A percentile compares a stretch with the other conserved stretches of the same genome.
phyloP scores from a whole-genome alignment of 2,113 vertebrate genomes.

The Gymnocephalus cernua region DNA sequence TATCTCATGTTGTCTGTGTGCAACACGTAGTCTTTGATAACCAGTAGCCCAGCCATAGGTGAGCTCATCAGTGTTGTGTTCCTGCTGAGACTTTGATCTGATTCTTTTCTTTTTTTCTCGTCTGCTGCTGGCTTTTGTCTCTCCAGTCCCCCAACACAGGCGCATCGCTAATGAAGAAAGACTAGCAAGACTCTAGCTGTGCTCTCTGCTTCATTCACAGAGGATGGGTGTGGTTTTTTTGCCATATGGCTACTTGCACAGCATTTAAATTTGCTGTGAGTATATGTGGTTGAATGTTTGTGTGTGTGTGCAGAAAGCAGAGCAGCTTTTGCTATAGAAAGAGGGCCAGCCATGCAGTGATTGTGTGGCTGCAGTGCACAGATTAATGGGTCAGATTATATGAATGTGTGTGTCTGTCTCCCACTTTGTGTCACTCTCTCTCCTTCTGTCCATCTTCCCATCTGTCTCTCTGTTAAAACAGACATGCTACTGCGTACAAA shows the following conservation, averaged over 20 bases:
- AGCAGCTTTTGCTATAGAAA: slow-evolving; percentile 42
- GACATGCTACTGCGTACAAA: neutral
- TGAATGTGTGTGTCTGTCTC: slow-evolving; percentile 33
- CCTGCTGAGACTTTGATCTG: slow-evolving; percentile 32
- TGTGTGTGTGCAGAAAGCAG: slow-evolving; percentile 8
- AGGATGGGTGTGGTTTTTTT: slow-evolving; percentile 33
- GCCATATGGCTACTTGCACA: slow-evolving; percentile 51
- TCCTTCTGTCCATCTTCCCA: slow-evolving; percentile 32
- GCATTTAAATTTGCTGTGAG: slow-evolving; percentile 64
- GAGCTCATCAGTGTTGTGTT: slow-evolving; percentile 38
- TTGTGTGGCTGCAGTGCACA: slow-evolving; percentile 35
- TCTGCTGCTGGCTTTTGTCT: slow-evolving; percentile 21
- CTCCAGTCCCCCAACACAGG: neutral
- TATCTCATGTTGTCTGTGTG: slow-evolving; percentile 11
- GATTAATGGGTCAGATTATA: slow-evolving; percentile 64
- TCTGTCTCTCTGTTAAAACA: slow-evolving; percentile 39
- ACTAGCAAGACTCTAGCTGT: neutral
- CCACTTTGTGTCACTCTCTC: slow-evolving; percentile 11
- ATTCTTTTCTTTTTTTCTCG: neutral
- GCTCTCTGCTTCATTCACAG: slow-evolving; percentile 20
- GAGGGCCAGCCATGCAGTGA: slow-evolving; percentile 15
- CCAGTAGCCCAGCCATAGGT: slow-evolving; percentile 24
- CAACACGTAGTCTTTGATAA: slow-evolving; percentile 23
- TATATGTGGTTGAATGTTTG: slow-evolving; percentile 22
- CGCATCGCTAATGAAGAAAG: slow-evolving; percentile 14